Evolutionary conservation across 1,140 invertebrate species (phyloP).

Genomic region (Trachymyrmex septentrionalis): DNA sequence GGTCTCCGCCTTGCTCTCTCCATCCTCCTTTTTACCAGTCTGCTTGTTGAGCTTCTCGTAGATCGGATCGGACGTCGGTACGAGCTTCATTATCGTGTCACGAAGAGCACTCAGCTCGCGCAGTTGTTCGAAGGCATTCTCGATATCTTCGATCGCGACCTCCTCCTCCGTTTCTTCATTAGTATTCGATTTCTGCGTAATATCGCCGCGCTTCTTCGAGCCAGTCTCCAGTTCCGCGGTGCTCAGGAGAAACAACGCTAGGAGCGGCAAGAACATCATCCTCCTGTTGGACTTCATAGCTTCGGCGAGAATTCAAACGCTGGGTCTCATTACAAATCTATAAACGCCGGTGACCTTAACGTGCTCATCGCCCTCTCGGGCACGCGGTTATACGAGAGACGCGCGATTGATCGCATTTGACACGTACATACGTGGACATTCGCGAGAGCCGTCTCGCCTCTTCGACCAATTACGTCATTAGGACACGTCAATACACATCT

Average conservation of each 20-base stretch:
- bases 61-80: constrained; percentile 73
- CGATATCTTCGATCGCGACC: constrained; percentile 75
- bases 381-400: background rate
- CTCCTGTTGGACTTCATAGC: constrained; percentile 49
- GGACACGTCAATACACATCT: constrained; percentile 77
- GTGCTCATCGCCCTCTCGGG: constrained; percentile 39
- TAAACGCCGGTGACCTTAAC: constrained; percentile 57
- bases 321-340: constrained; percentile 43
- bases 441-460: constrained; percentile 58
- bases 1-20: constrained; percentile 66
- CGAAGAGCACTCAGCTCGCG: constrained; percentile 78
- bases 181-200: constrained; percentile 69
- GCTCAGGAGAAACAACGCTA: constrained; percentile 69
- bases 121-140: constrained; percentile 77
- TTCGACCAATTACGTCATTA: constrained; percentile 78
- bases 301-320: constrained; percentile 37
- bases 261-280: constrained; percentile 28
- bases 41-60: constrained; percentile 76
- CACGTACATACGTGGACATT: constrained; percentile 80
- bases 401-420: constrained; percentile 63
- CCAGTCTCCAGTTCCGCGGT: constrained; percentile 73
- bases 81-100: constrained; percentile 79
- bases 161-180: constrained; percentile 78
- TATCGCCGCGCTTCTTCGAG: constrained; percentile 68
- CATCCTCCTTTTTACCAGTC: constrained; percentile 64